phyloP scores from a whole-genome alignment of 2,113 vertebrate species.

The Origma solitaria region DNA sequence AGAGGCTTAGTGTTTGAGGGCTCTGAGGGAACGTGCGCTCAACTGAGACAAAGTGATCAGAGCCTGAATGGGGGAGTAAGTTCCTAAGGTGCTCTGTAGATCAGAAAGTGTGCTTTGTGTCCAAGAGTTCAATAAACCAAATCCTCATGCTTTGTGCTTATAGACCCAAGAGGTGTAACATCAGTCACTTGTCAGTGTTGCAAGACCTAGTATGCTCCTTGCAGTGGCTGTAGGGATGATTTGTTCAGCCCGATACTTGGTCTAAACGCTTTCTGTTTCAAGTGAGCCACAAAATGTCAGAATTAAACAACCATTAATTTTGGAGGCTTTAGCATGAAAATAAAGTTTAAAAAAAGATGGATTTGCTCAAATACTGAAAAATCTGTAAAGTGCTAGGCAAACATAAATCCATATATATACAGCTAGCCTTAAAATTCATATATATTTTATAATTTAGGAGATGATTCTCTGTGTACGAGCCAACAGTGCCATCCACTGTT shows the following conservation, averaged over 20 bases:
- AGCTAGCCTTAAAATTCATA: background rate
- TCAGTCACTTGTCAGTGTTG: background rate
- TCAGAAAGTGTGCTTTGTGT: background rate
- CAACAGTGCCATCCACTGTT: constrained; percentile 53
- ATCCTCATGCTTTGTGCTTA: background rate
- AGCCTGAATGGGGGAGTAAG: background rate
- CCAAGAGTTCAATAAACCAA: background rate
- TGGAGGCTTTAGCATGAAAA: background rate
- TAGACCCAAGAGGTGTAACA: background rate
- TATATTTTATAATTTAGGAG: background rate
- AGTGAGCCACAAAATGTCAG: background rate
- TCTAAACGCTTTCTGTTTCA: background rate
- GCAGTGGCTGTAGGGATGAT: background rate
- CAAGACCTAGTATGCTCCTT: background rate
- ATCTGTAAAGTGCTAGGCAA: background rate
- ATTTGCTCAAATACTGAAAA: background rate
- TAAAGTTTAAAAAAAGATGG: background rate
- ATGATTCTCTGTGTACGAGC: background rate
- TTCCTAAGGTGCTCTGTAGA: background rate
- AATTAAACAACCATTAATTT: background rate
- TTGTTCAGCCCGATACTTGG: background rate
- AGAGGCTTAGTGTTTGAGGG: background rate
- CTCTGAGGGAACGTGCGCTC: background rate
- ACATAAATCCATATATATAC: background rate
- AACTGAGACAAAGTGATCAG: background rate